Percentiles rank a stretch among this genome's conserved stretches.
These are phyloP conservation scores for Eudyptes chrysolophus DNA, from an alignment of 2,113 vertebrate species.

Conservation along the genomic window DNA sequence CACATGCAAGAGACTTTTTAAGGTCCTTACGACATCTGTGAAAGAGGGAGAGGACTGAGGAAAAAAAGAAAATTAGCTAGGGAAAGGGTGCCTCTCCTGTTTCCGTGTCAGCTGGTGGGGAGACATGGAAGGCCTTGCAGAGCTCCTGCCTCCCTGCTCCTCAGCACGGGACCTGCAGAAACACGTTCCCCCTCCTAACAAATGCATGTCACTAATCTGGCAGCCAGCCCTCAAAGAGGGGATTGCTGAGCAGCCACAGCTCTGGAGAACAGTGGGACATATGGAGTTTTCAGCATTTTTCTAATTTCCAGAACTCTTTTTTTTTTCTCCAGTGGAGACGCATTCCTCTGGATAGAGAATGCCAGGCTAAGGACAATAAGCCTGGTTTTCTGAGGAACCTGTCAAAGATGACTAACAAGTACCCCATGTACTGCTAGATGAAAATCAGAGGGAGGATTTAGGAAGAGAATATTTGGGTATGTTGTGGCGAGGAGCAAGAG, in stretches of 20 bases:
- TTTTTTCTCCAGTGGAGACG: not conserved
- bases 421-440: too few relatives aligned
- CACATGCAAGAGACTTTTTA: not conserved
- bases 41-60: not conserved
- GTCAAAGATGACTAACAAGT: not conserved
- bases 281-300: not conserved
- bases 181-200: not conserved
- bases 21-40: conserved; percentile 1
- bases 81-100: not conserved
- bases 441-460: not conserved
- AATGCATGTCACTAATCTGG: not conserved
- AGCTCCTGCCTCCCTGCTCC: not conserved
- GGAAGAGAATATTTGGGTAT: not conserved
- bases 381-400: not conserved
- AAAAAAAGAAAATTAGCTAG: not conserved
- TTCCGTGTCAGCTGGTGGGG: not conserved
- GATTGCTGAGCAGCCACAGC: conserved; percentile 7
- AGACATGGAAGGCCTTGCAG: not conserved
- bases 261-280: not conserved
- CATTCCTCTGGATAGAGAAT: not conserved
- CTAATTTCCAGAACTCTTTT: not conserved
- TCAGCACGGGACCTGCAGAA: conserved; percentile 15
- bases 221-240: not conserved
- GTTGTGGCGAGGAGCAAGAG: not conserved
- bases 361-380: not conserved